These are phyloP conservation scores for Drosophila merina DNA, from an alignment of 2,888 invertebrate genomes.

Conservation along the genomic window DNA sequence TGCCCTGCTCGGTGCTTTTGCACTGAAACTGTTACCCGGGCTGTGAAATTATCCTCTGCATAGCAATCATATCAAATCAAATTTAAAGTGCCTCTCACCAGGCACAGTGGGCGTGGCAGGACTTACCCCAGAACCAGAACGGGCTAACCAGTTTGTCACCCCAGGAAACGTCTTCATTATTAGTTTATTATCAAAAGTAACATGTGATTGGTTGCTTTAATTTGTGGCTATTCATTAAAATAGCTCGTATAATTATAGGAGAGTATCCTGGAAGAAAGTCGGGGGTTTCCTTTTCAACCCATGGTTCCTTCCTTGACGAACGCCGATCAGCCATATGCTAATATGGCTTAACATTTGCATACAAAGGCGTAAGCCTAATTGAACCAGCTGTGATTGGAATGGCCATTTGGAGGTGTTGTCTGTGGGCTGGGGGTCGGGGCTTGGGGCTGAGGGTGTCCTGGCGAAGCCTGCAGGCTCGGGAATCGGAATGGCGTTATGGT, in stretches of 20 bases:
- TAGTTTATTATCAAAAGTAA: conserved; percentile 5
- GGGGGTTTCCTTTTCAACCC: conserved; percentile 3
- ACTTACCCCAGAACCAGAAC: neutral
- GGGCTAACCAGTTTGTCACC: neutral
- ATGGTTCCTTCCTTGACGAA: conserved; percentile 21
- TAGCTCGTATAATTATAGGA: neutral
- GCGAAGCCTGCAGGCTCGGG: conserved; percentile 29
- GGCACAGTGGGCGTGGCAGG: conserved; percentile 31
- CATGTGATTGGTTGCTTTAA: neutral
- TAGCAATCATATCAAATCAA: conserved; percentile 65
- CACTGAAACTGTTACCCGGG: conserved; percentile 14
- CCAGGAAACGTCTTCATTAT: neutral
- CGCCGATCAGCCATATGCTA: conserved; percentile 56
- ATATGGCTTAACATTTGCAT: conserved; percentile 65
- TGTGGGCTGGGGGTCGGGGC: neutral
- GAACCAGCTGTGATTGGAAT: conserved; percentile 53
- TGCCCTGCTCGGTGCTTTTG: too few relatives aligned
- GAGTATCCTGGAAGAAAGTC: neutral
- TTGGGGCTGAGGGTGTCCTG: neutral
- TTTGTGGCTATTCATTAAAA: conserved; percentile 6
- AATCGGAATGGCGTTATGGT: conserved; percentile 14
- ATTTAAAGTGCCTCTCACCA: conserved; percentile 53
- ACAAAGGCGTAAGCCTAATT: conserved; percentile 69
- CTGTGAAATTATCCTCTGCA: conserved; percentile 57
- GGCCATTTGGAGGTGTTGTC: conserved; percentile 10